Base-by-base conservation (phyloP, 2,888 invertebrate genomes). In the Sthenelais limicola region DNA sequence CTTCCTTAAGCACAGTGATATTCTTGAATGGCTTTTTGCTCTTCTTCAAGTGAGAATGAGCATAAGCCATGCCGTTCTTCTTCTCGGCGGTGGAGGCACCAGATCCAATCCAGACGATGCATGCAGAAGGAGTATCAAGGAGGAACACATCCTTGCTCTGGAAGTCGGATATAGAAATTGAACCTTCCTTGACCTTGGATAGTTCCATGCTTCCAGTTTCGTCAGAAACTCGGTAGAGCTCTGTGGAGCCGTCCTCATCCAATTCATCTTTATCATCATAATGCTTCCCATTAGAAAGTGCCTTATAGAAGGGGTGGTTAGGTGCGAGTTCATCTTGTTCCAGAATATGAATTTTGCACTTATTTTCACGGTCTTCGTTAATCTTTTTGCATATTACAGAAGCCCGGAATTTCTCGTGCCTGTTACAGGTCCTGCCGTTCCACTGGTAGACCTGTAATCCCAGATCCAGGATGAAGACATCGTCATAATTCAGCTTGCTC, bases 391-490 rank as follows among this genome's bases (percentile, higher is more conserved):
- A n/a, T n/a, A n/a, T n/a, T n/a, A n/a, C n/a, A n/a, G n/a, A n/a
- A n/a, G n/a, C 84, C 81, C 80, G 82, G 76, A 85, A 81, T 38
- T 80, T 80, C 72, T 87, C 87, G 72, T 86, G 85, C 73, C 86
- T 86, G 74, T 81, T 86, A 70, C 81, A 80, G 0, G 77, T 76
- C 15, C 54, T 49, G 0, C 87, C 87, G 73, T 87, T 87, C 84
- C 83, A 87, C 75, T 87, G 87, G 71, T 80, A 80, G 30, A 86
- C 72, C 12, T 73, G 73, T 9, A 79, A 68, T 4, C 87, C 87
- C 4, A 78, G 62, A 73, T 88, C 88, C 48, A 87, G 78, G 32
- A 88, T 85, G 74, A 81, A 88, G 3, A 87, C 87, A 77, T 88
- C 87, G 32, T 74, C 80, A 26, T 78, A 76, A 35, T 82, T 81